Conservation (phyloP, 2,888 invertebrate genomes). For the Tubulanus polymorphus region DNA sequence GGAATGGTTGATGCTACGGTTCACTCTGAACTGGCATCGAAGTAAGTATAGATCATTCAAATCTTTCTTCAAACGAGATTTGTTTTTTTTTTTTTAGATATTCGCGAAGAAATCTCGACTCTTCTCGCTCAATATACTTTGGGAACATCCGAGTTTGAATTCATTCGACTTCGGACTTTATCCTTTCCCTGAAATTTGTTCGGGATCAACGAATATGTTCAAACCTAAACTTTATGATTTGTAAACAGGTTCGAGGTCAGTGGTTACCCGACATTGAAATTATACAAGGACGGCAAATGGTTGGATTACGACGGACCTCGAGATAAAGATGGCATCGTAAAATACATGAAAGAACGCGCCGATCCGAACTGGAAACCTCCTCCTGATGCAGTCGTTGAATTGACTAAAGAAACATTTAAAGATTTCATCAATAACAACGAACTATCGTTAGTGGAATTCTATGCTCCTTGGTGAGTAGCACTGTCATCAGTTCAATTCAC, state of each 20-base stretch:
- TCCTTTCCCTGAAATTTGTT: not conserved
- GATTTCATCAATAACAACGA: constrained; percentile 54
- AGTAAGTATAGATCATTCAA: constrained; percentile 24
- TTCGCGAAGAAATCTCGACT: no score
- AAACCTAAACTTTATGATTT: no score
- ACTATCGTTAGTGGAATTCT: constrained; percentile 59
- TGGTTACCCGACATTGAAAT: constrained; percentile 58
- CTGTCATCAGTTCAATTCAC: no score
- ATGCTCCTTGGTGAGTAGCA: constrained; percentile 61
- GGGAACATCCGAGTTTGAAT: no score
- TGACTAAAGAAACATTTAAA: constrained; percentile 52
- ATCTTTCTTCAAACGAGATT: no score
- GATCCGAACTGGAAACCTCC: constrained; percentile 60
- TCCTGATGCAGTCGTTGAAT: constrained; percentile 55
- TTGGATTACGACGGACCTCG: constrained; percentile 47
- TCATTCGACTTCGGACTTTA: not conserved
- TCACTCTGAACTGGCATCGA: constrained; percentile 53
- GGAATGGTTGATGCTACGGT: constrained; percentile 51
- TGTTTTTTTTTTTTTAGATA: no score
- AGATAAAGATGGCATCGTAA: constrained; percentile 53
- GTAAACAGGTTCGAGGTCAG: constrained; percentile 54
- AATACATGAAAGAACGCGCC: constrained; percentile 56
- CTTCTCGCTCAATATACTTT: no score
- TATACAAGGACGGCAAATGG: constrained; percentile 47
- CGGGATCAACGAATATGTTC: no score